Evolutionary conservation across 2,888 invertebrate genomes (phyloP), one percentile per base, ranked within the genome.

Genomic region (Drosophila tripunctata): DNA sequence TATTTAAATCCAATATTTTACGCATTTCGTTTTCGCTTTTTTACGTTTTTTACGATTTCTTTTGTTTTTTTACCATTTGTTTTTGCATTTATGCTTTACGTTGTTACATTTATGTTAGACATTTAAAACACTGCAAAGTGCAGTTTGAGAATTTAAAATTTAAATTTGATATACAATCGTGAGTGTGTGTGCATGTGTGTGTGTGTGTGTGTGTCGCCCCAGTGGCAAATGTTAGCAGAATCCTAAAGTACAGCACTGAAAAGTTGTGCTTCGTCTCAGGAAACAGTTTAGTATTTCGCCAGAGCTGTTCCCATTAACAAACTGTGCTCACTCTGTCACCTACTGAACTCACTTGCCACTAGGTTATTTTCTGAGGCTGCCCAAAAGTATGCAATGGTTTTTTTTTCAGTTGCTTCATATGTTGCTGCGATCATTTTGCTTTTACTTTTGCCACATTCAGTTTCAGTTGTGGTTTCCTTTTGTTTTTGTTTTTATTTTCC

Each of bases 121-220:
- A 75, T 77, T 86, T 74, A 75, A 78, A 85, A 87, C 66, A 55
- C 80, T 81, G 83, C 89, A 80, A 87, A 81, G 78, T 83, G 76
- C 67, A 75, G 78, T 75, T 50, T 75, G 76, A 74, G 72, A 75
- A 78, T 88, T 78, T 74, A 68, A 76, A 89, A 73, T 75, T 70
- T 67, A 56, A 70, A 67, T 51, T 57, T 57, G 43, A 48, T 40
- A 57, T 57, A 31, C 45, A 55, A 57, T 45, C 54, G 52, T 44
- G 35, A 21, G 43, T 72, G 54, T 15, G 12, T 41, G 12, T 38
- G 12, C 33, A 12, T 31, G 22, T 41, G 27, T 47, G 27, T 56
- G 35, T 55, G 10, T 38, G 7, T 6, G 21, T 41, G 15, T 48
- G 40, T 47, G 33, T 52, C 41, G n/a, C n/a, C n/a, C n/a, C n/a